Evolutionary conservation across 2,113 vertebrate genomes (phyloP).

Genomic region (Microcebus griseorufus): DNA sequence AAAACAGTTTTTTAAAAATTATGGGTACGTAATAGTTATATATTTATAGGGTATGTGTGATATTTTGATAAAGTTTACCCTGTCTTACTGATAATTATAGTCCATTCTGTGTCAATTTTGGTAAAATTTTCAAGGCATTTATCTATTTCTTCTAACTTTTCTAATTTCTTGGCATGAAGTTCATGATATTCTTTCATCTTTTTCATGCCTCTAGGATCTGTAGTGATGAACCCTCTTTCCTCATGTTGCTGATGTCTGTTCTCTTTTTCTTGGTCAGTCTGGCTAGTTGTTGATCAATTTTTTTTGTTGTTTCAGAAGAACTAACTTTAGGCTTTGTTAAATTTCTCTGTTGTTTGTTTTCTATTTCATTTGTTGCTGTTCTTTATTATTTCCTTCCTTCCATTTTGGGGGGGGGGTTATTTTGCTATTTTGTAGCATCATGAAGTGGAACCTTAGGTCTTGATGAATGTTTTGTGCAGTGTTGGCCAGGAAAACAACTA

Average conservation of each 20-base stretch:
- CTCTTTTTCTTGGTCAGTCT: not conserved
- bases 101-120: not conserved
- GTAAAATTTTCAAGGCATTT: not conserved
- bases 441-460: not conserved
- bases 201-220: not conserved
- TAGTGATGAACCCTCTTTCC: not conserved
- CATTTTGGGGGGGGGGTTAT: not conserved
- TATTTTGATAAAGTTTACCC: no score
- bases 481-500: not conserved
- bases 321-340: not conserved
- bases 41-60: no score
- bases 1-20: no score
- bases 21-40: no score
- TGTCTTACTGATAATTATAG: no score
- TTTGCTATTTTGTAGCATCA: not conserved
- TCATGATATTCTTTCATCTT: not conserved
- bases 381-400: not conserved
- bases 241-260: not conserved
- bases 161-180: not conserved
- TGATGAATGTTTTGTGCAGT: not conserved
- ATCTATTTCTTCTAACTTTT: not conserved
- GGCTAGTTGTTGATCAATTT: not conserved
- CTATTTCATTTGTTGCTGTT: not conserved
- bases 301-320: not conserved
- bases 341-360: not conserved